phyloP scores from a whole-genome alignment of 2,797 vertebrate species.

The Furcifer pardalis region DNA sequence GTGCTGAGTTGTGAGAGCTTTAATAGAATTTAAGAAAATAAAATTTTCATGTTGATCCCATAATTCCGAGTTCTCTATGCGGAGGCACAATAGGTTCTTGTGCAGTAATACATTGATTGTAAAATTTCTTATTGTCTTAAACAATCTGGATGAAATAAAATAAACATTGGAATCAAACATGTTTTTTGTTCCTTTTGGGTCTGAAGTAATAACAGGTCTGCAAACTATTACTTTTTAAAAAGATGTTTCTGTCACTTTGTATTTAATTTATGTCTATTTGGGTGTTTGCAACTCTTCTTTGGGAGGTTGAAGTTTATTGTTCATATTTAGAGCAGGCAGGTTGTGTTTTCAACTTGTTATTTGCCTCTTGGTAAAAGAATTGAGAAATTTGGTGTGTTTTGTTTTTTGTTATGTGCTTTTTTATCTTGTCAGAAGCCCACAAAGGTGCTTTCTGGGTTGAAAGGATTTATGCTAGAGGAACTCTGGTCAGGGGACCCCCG shows the following conservation, averaged over 20 bases:
- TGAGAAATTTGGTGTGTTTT: background rate
- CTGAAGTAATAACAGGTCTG: slow-evolving; percentile 14
- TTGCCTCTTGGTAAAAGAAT: background rate
- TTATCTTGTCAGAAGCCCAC: too few species aligned
- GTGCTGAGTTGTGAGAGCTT: background rate
- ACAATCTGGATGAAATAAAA: slow-evolving; percentile 14
- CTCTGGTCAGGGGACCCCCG: too few species aligned
- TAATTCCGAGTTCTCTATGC: slow-evolving; percentile 9
- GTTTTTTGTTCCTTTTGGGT: slow-evolving; percentile 15
- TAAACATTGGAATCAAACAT: slow-evolving; percentile 25
- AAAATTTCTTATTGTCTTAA: slow-evolving; percentile 23
- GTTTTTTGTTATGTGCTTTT: too few species aligned
- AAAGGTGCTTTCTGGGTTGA: too few species aligned
- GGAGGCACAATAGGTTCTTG: background rate
- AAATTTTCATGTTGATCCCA: slow-evolving; percentile 7
- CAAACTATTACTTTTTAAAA: background rate
- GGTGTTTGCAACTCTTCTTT: background rate
- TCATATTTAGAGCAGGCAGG: background rate
- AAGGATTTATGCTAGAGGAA: too few species aligned
- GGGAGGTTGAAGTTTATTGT: background rate
- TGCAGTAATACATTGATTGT: background rate
- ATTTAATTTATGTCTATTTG: slow-evolving; percentile 39
- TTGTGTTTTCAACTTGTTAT: slow-evolving; percentile 1
- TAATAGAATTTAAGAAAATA: background rate
- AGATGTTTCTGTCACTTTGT: slow-evolving; percentile 10